Conservation (phyloP, 2,113 vertebrate species). For the Cynoglossus semilaevis region DNA sequence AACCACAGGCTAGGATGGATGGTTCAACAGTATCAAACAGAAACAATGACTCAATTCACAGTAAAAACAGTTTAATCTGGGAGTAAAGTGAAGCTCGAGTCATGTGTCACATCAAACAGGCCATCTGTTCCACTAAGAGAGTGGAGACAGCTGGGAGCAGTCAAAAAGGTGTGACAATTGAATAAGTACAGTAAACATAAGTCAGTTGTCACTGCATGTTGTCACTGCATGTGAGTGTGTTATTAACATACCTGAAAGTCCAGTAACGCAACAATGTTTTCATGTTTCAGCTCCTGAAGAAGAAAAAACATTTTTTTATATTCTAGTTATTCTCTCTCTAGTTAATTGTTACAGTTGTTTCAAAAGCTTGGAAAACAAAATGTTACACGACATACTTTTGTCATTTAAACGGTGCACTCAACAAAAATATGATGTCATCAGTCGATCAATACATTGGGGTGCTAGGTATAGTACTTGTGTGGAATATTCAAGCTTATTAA, state of each 20-base stretch:
- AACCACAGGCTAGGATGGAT: neutral
- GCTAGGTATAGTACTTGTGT: no score
- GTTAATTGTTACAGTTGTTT: no score
- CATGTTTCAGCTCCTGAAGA: conserved; percentile 93
- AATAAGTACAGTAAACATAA: conserved; percentile 5
- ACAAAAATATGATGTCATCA: no score
- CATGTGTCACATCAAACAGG: conserved; percentile 20
- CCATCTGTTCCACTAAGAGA: conserved; percentile 32
- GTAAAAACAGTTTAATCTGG: conserved; percentile 2
- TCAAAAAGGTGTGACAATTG: conserved; percentile 1
- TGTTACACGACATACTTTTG: no score
- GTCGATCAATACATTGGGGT: no score
- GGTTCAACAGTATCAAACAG: neutral
- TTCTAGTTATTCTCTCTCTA: no score
- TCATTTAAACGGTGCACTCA: no score
- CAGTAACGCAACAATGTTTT: conserved; percentile 96
- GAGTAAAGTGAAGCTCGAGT: conserved; percentile 5
- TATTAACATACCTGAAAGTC: conserved; percentile 89
- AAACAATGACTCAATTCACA: conserved; percentile 27
- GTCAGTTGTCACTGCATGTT: neutral
- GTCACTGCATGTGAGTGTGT: neutral
- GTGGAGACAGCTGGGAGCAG: conserved; percentile 9
- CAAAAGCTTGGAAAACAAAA: no score
- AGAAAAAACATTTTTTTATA: no score
- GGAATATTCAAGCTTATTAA: no score